A percentile compares a stretch with the other conserved stretches of the same genome.
Evolutionary conservation across 2,888 invertebrate genomes (phyloP).

Genomic region (Scrobipalpa atriplicella): DNA sequence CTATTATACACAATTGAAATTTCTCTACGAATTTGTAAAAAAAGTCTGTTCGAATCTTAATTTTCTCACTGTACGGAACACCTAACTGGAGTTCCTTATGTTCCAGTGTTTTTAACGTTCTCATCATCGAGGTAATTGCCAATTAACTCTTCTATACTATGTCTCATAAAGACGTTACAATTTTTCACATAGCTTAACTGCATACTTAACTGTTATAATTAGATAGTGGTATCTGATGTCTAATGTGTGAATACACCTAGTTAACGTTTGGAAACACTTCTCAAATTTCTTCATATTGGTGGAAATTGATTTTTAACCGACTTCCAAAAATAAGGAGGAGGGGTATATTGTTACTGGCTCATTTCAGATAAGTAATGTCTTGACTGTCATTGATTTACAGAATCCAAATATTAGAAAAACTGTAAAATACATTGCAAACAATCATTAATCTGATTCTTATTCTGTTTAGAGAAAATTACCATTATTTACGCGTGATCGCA

Average conservation of each 20-base stretch:
- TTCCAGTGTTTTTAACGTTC: constrained; percentile 3
- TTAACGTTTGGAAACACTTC: background rate
- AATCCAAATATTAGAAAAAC: no score
- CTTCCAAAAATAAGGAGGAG: no score
- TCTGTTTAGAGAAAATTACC: no score
- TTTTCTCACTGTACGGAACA: background rate
- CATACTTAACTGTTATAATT: background rate
- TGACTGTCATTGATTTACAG: no score
- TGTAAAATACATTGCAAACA: no score
- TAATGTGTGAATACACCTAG: background rate
- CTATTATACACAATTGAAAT: background rate
- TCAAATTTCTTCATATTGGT: no score
- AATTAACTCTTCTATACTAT: background rate
- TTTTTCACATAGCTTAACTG: background rate
- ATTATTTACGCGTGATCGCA: no score
- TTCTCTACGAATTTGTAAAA: background rate
- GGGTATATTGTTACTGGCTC: no score
- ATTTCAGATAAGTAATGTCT: no score
- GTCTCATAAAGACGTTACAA: background rate
- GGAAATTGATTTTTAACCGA: no score
- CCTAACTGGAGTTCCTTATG: background rate
- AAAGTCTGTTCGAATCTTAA: background rate
- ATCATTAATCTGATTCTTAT: no score
- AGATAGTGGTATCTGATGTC: no score
- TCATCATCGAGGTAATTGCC: background rate